phyloP scores from a whole-genome alignment of 2,113 vertebrate genomes.

The Thunnus maccoyii region DNA sequence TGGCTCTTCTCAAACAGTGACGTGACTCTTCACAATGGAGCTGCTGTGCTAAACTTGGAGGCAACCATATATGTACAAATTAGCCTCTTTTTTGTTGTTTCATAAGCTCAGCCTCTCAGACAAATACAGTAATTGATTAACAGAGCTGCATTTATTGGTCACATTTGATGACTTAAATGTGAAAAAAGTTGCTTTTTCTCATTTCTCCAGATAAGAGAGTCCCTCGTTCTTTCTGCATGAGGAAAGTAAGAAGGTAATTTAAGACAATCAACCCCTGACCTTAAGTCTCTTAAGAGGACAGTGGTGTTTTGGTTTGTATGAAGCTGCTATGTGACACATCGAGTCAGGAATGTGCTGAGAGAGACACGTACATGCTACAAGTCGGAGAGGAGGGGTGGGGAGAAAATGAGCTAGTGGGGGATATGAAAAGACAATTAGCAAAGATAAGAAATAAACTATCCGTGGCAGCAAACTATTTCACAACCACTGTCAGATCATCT shows the following conservation, averaged over 20 bases:
- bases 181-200: neutral
- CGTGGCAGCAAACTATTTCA: conserved; percentile 38
- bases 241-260: neutral
- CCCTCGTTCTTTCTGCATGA: conserved; percentile 14
- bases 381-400: conserved; percentile 37
- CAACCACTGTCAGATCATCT: conserved; percentile 25
- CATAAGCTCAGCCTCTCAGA: neutral
- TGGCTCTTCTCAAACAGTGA: conserved; percentile 63
- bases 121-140: neutral
- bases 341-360: conserved; percentile 76
- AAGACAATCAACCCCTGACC: conserved; percentile 14
- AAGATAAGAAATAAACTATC: conserved; percentile 57
- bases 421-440: conserved; percentile 61
- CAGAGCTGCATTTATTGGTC: conserved; percentile 19
- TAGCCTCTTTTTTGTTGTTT: conserved; percentile 36
- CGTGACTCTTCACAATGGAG: conserved; percentile 58
- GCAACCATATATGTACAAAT: conserved; percentile 60
- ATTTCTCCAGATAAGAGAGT: neutral
- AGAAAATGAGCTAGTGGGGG: conserved; percentile 8
- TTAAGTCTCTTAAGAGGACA: conserved; percentile 46
- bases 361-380: conserved; percentile 75
- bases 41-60: conserved; percentile 67
- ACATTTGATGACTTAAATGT: neutral
- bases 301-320: conserved; percentile 65
- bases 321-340: conserved; percentile 70